Evolutionary conservation across 2,113 vertebrate species (phyloP).

Genomic region (Odocoileus virginianus): DNA sequence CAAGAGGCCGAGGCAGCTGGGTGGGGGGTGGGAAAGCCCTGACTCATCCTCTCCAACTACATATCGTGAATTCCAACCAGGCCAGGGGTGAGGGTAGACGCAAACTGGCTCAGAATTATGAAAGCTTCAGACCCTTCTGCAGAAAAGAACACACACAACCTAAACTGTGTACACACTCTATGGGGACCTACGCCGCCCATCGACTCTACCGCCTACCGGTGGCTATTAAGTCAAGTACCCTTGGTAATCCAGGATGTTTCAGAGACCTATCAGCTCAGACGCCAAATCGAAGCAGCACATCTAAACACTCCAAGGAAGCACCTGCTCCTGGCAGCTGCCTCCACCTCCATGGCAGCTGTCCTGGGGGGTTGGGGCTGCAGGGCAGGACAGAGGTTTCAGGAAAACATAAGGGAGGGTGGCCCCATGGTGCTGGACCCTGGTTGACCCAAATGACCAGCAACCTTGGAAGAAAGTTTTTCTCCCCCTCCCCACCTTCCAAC

Average conservation of each 20-base stretch:
- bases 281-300: neutral
- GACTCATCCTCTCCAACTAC: neutral
- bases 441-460: neutral
- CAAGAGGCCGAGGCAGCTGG: neutral
- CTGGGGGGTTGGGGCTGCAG: neutral
- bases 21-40: neutral
- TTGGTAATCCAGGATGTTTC: neutral
- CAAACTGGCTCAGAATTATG: neutral
- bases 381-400: neutral
- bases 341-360: neutral
- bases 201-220: neutral
- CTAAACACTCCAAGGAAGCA: slow-evolving; percentile 6
- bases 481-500: neutral
- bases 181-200: neutral
- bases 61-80: neutral
- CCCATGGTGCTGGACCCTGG: neutral
- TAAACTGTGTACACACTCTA: neutral
- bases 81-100: neutral
- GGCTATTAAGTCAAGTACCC: slow-evolving; percentile 24
- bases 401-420: neutral
- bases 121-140: neutral
- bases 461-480: neutral
- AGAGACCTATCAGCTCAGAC: neutral
- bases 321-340: slow-evolving; percentile 28
- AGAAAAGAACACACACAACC: neutral